A percentile compares a stretch with the other conserved stretches of the same genome.
Conservation (phyloP, 2,888 invertebrate genomes). For the Pristionchus japonicus region DNA sequence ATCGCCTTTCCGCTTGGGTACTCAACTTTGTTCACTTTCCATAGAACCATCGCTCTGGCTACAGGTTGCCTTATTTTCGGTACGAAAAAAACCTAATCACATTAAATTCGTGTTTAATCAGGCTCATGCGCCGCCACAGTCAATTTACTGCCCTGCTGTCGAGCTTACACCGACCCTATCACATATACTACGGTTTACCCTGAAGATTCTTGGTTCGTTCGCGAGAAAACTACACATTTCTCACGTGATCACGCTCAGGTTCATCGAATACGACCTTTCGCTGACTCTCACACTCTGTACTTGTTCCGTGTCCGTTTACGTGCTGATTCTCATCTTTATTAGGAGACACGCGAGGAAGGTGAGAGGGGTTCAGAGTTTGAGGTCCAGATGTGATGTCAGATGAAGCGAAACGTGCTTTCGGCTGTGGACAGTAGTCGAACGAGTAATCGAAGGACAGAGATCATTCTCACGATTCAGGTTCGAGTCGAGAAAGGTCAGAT, state of each 20-base stretch:
- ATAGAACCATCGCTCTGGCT: not conserved
- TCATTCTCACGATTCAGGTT: not conserved
- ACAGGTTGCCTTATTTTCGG: not conserved
- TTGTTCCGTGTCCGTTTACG: not conserved
- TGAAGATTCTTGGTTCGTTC: not conserved
- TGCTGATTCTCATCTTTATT: not conserved
- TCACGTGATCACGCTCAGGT: not conserved
- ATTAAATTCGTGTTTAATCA: not conserved
- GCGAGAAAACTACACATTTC: not conserved
- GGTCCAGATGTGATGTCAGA: not conserved
- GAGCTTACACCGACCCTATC: not conserved
- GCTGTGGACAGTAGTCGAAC: not conserved
- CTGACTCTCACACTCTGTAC: not conserved
- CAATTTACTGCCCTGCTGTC: not conserved
- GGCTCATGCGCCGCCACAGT: not conserved
- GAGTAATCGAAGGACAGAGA: not conserved
- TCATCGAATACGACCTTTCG: not conserved
- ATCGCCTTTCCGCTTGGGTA: not conserved
- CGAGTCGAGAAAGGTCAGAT: not conserved
- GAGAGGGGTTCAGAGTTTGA: not conserved
- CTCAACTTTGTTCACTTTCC: not conserved
- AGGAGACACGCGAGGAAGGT: not conserved
- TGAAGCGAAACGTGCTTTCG: not conserved
- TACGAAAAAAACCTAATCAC: not conserved
- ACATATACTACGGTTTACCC: not conserved